Conservation (phyloP, 2,888 invertebrate species). For the Chaetoderma sp. region DNA sequence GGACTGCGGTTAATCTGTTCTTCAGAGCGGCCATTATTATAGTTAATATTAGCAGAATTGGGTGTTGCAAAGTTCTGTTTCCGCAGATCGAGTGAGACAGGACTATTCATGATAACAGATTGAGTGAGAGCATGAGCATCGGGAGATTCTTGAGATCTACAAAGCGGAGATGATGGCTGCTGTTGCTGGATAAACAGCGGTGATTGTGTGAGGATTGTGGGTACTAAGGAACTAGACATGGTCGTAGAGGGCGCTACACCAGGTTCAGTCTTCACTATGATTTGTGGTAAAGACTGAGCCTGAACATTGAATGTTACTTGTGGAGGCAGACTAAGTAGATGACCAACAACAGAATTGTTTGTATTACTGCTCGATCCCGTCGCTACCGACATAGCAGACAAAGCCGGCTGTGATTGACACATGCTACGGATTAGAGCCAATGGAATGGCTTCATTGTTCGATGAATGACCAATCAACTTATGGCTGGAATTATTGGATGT, state of each 20-base stretch:
- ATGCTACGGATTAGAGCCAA: no score
- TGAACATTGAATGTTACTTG: slow-evolving; percentile 15
- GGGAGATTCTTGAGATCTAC: not conserved
- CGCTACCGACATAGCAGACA: no score
- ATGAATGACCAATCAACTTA: no score
- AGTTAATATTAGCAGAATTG: no score
- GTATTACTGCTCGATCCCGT: no score
- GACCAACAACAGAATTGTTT: slow-evolving; percentile 28
- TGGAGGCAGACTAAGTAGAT: slow-evolving; percentile 20
- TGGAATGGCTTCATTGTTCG: no score
- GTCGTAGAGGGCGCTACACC: not conserved
- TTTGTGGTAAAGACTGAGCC: not conserved
- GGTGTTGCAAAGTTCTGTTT: slow-evolving; percentile 35
- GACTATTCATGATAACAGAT: slow-evolving; percentile 57
- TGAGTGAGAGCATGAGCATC: slow-evolving; percentile 13
- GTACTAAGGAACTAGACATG: not conserved
- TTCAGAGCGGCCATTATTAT: slow-evolving; percentile 45
- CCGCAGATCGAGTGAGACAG: slow-evolving; percentile 55
- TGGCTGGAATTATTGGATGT: no score
- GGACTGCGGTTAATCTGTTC: slow-evolving; percentile 61
- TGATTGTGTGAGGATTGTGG: slow-evolving; percentile 4
- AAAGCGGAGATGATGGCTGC: slow-evolving; percentile 11
- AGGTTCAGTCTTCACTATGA: slow-evolving; percentile 1
- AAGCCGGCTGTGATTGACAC: no score
- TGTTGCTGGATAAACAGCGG: slow-evolving; percentile 17